Conservation (phyloP, 2,888 invertebrate genomes). For the Acleris laterana region DNA sequence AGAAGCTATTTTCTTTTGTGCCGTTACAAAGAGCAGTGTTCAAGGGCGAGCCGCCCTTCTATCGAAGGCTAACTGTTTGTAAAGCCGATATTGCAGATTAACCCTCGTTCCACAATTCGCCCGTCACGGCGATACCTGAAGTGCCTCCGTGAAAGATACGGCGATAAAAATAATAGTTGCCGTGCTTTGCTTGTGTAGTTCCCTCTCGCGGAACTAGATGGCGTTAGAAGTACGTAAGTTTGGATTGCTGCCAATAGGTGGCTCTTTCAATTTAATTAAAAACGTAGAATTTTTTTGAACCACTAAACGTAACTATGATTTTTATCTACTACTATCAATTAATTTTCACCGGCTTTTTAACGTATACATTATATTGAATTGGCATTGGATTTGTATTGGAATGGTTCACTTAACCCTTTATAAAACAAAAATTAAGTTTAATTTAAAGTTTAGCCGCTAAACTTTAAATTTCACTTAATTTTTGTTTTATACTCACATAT, state of each 20-base stretch:
- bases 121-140: constrained; percentile 43
- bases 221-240: constrained; percentile 39
- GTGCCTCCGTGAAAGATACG: constrained; percentile 40
- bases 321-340: too few species aligned
- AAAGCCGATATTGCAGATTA: constrained; percentile 70
- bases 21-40: constrained; percentile 63
- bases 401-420: too few species aligned
- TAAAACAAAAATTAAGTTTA: too few species aligned
- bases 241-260: constrained; percentile 1
- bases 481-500: too few species aligned
- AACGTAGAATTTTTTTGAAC: background rate
- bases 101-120: constrained; percentile 45
- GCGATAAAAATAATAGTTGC: constrained; percentile 41
- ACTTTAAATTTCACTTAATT: too few species aligned
- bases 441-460: too few species aligned
- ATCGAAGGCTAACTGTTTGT: constrained; percentile 59
- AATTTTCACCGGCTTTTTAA: too few species aligned
- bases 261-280: background rate
- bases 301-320: background rate
- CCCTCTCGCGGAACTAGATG: constrained; percentile 48
- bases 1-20: constrained; percentile 70
- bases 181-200: constrained; percentile 40
- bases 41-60: constrained; percentile 62
- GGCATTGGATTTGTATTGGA: too few species aligned
- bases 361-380: too few species aligned